Percentiles rank a stretch among this genome's conserved stretches.
These are phyloP conservation scores for Myiozetetes cayanensis DNA, from an alignment of 2,113 vertebrate genomes.

Conservation along the genomic window DNA sequence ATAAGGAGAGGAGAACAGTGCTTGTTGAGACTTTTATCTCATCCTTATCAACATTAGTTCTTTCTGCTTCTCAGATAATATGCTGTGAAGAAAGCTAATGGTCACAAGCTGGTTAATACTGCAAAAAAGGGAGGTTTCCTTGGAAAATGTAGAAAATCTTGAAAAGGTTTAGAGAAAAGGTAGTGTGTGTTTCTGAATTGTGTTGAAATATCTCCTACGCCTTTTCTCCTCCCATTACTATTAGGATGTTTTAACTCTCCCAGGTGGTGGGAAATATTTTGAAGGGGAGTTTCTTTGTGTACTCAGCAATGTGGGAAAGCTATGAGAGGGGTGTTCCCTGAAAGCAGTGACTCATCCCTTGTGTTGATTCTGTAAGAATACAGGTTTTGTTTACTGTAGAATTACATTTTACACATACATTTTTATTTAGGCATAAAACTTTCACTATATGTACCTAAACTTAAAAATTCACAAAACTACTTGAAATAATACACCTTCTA, in stretches of 20 bases:
- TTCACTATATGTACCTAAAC: background rate
- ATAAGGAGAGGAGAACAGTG: background rate
- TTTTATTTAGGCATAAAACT: background rate
- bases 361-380: background rate
- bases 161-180: background rate
- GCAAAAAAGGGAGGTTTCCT: background rate
- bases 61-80: background rate
- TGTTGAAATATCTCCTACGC: background rate
- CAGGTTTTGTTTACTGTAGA: background rate
- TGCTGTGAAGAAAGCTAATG: background rate
- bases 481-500: background rate
- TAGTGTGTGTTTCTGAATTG: background rate
- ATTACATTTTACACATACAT: background rate
- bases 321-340: constrained; percentile 32
- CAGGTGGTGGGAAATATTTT: constrained; percentile 34
- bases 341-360: constrained; percentile 30
- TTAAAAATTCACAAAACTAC: background rate
- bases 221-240: background rate
- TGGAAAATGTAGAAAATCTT: background rate
- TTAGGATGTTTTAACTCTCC: background rate
- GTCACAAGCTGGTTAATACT: background rate
- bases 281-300: constrained; percentile 26
- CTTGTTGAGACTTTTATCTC: constrained; percentile 14
- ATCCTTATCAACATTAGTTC: background rate
- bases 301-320: constrained; percentile 35